Conservation (phyloP, 2,797 vertebrate genomes). For the Falco biarmicus region DNA sequence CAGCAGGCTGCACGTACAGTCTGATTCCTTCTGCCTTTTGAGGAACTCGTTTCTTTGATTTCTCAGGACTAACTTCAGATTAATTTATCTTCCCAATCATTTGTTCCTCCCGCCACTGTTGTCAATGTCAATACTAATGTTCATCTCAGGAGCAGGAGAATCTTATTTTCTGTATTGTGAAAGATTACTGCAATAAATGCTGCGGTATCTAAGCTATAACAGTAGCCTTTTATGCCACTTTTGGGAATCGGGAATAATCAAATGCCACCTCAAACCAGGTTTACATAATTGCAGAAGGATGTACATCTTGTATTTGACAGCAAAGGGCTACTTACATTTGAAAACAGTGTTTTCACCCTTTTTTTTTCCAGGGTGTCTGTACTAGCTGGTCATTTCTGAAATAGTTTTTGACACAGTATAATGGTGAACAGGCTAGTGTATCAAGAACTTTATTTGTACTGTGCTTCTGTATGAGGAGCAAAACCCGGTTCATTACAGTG, state of each 20-base stretch:
- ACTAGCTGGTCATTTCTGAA: background rate
- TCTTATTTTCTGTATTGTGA: background rate
- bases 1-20: background rate
- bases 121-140: background rate
- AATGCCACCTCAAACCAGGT: background rate
- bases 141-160: background rate
- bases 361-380: background rate
- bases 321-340: background rate
- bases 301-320: background rate
- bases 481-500: background rate
- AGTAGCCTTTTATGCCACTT: background rate
- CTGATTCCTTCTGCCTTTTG: background rate
- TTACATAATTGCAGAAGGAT: background rate
- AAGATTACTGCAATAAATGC: background rate
- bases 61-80: background rate
- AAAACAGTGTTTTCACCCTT: background rate
- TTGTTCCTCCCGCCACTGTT: background rate
- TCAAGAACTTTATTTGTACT: background rate
- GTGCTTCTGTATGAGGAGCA: background rate
- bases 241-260: background rate
- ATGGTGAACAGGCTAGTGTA: background rate
- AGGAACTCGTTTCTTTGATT: background rate
- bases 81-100: background rate
- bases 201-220: background rate
- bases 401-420: background rate